Evolutionary conservation across 2,113 vertebrate genomes (phyloP), one percentile per base, ranked within the genome.

Genomic region (Arothron firmamentum): DNA sequence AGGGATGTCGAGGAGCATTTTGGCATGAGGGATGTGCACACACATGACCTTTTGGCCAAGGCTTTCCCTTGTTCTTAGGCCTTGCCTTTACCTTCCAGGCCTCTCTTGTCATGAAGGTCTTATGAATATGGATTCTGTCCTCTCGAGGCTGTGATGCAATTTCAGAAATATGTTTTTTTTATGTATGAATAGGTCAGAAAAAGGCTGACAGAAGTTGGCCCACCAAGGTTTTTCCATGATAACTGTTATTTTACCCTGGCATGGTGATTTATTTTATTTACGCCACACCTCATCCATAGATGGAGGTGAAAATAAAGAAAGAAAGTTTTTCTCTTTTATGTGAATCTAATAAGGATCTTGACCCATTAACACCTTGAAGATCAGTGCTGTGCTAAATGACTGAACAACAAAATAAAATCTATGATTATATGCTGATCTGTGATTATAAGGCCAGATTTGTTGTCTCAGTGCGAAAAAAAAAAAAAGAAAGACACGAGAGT

Each of bases 91-190:
- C 69, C 47, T 67, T 72, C 49, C 54, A 5, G 59, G 65, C 62
- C 58, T 72, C 70, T 83, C 70, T 77, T 75, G 66, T 81, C 77
- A 62, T 23, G 21, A 59, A 74, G 72, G 73, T 70, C 76, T 78
- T 72, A 86, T 89, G 78, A 85, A 88, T 85, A 87, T 86, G 81
- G 74, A 88, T 85, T 74, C 48, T 15, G 41, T 54, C 66, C 78
- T 64, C 57, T 74, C 52, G 25, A 82, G 85, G 85, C 62, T 52
- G 42, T 23, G 62, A 70, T 70, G 63, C 67, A 85, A 83, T 79
- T 81, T 67, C 57, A 79, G 62, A 74, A 73, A 65, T 21, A 70
- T 21, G 8, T n/a, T 23, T 23, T 23, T 23, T 23, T 23, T 45
- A 31, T 31, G 8, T 31, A 31, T 31, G 8, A 42, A 28, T 38